These are phyloP conservation scores for Mercenaria mercenaria DNA, from an alignment of 1,140 invertebrate species.

Conservation along the genomic window DNA sequence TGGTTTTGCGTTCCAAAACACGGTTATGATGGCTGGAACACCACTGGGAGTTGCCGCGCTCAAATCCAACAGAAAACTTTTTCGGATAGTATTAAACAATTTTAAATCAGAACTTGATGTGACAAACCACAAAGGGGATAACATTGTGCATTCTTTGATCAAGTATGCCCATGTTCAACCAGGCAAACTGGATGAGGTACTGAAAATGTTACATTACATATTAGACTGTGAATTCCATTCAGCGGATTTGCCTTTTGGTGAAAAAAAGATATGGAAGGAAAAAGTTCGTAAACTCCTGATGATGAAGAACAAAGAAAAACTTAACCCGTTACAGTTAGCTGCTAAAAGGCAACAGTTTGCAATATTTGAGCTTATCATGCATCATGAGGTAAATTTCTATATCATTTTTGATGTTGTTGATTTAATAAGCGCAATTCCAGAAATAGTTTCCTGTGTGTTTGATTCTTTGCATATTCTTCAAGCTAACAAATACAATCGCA, in stretches of 20 bases:
- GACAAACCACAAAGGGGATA: not conserved
- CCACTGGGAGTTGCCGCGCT: too few relatives aligned
- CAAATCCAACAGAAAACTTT: too few relatives aligned
- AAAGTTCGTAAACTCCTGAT: not conserved
- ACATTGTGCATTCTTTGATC: not conserved
- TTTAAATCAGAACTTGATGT: not conserved
- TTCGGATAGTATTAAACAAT: not conserved
- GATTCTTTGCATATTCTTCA: too few relatives aligned
- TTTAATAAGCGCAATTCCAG: too few relatives aligned
- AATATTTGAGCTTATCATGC: not conserved
- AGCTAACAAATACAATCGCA: too few relatives aligned
- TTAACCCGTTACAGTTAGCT: not conserved
- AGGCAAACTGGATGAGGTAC: not conserved
- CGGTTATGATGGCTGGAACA: not conserved
- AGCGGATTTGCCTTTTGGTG: too few relatives aligned
- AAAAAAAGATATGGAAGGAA: not conserved
- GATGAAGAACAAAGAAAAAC: not conserved
- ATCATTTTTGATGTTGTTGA: too few relatives aligned
- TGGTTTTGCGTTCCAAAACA: not conserved
- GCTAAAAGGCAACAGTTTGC: not conserved
- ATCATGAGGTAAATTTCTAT: not conserved
- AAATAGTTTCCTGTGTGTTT: too few relatives aligned
- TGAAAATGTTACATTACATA: not conserved
- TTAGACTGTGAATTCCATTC: not conserved
- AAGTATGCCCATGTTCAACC: not conserved